A percentile compares a stretch with the other conserved stretches of the same genome.
phyloP scores from a whole-genome alignment of 2,797 vertebrate species.

The Platalea minor region DNA sequence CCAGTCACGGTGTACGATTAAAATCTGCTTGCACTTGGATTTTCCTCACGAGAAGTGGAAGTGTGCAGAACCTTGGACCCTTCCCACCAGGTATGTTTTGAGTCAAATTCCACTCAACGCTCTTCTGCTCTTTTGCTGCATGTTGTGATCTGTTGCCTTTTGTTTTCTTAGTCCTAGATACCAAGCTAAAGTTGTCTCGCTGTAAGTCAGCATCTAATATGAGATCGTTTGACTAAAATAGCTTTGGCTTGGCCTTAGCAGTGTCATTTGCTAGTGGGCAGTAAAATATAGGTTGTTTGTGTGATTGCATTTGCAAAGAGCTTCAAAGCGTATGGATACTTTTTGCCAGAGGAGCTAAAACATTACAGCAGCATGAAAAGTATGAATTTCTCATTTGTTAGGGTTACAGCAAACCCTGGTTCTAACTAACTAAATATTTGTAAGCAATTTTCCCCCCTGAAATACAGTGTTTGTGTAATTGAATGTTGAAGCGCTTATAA shows the following conservation, averaged over 20 bases:
- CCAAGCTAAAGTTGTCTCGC: not conserved
- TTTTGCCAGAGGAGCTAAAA: conserved; percentile 4
- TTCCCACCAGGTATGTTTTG: conserved; percentile 40
- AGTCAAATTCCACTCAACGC: not conserved
- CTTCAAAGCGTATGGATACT: not conserved
- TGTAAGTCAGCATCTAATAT: not conserved
- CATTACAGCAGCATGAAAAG: not conserved
- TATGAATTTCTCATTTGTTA: not conserved
- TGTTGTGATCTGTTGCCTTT: not conserved
- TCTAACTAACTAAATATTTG: not conserved
- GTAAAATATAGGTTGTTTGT: not conserved
- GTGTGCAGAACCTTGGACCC: not conserved
- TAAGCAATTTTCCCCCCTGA: not conserved
- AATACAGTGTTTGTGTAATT: not conserved
- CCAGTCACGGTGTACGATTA: not conserved
- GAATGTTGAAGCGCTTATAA: not conserved
- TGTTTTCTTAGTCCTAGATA: not conserved
- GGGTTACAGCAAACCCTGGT: not conserved
- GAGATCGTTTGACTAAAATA: not conserved
- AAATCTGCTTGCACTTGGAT: conserved; percentile 24
- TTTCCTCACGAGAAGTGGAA: not conserved
- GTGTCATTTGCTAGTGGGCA: not conserved
- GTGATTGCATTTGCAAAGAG: not conserved
- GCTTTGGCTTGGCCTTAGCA: not conserved
- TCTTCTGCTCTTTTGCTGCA: not conserved